These are phyloP conservation scores for Actinia equina DNA, from an alignment of 64 coral and sea anemone genomes.

Conservation along the genomic window DNA sequence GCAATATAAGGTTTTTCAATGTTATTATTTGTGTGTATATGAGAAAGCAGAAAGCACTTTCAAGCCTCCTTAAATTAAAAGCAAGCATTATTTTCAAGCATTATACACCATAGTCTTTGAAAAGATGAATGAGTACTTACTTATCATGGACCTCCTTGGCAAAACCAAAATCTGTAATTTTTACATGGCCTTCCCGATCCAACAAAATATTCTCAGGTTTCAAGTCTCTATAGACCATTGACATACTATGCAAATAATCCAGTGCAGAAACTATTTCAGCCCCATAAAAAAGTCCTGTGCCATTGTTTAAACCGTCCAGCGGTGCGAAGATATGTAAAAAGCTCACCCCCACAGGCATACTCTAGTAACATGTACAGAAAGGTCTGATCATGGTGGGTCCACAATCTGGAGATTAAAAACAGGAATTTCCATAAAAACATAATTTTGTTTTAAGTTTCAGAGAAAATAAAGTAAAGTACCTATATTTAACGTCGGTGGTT, in stretches of 20 bases:
- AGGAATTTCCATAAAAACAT: background rate
- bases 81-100: too few species aligned
- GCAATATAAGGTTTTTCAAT: too few species aligned
- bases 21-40: too few species aligned
- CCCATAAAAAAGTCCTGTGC: constrained; percentile 89
- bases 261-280: constrained; percentile 95
- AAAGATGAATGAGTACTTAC: constrained; percentile 42
- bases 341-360: constrained; percentile 91
- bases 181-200: constrained; percentile 95
- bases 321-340: constrained; percentile 91
- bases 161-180: constrained; percentile 99
- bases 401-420: constrained; percentile 56
- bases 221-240: constrained; percentile 92
- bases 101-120: background rate
- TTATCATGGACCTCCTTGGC: constrained; percentile 97
- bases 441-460: background rate
- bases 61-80: too few species aligned
- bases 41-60: too few species aligned
- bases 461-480: too few species aligned
- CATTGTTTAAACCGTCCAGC: constrained; percentile 96
- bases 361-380: constrained; percentile 97
- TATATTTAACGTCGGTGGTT: too few species aligned
- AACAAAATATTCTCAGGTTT: constrained; percentile 98
- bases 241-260: constrained; percentile 78
- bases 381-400: constrained; percentile 93